Conservation (phyloP, 1,140 invertebrate genomes). For the Listronotus oregonensis region DNA sequence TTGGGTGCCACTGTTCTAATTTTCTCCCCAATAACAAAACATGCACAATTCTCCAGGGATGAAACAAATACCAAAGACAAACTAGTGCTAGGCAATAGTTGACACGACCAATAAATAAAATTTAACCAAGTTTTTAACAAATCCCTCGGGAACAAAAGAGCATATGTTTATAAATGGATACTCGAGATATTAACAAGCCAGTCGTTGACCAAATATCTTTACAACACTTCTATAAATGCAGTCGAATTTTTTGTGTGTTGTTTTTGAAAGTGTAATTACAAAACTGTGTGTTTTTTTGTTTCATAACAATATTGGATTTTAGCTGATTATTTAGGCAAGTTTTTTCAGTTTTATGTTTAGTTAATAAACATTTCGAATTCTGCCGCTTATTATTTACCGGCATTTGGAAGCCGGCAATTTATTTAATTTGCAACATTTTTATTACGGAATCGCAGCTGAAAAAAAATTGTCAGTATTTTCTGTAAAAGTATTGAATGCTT, state of each 20-base stretch:
- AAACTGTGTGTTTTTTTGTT: not conserved
- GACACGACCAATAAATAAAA: constrained; percentile 45
- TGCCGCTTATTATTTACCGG: too few species aligned
- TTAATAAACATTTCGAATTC: too few species aligned
- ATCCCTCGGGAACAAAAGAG: constrained; percentile 40
- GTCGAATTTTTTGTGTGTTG: constrained; percentile 8
- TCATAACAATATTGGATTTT: not conserved
- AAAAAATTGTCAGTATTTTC: too few species aligned
- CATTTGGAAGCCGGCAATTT: too few species aligned
- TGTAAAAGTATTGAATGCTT: too few species aligned
- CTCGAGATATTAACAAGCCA: constrained; percentile 26
- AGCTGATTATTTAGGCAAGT: constrained; percentile 4
- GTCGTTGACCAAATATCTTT: constrained; percentile 26
- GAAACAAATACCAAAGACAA: constrained; percentile 47
- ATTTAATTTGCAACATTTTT: too few species aligned
- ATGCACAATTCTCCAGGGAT: constrained; percentile 46
- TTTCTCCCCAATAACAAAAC: constrained; percentile 40
- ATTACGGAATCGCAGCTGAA: too few species aligned
- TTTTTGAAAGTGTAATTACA: constrained; percentile 6
- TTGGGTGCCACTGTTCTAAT: constrained; percentile 32
- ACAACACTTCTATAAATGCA: constrained; percentile 23
- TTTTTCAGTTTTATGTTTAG: too few species aligned
- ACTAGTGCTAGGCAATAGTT: constrained; percentile 52
- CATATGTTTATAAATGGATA: constrained; percentile 47
- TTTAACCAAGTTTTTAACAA: constrained; percentile 42